Conservation (phyloP, 2,113 vertebrate species). For the Rhodinocichla rosea region DNA sequence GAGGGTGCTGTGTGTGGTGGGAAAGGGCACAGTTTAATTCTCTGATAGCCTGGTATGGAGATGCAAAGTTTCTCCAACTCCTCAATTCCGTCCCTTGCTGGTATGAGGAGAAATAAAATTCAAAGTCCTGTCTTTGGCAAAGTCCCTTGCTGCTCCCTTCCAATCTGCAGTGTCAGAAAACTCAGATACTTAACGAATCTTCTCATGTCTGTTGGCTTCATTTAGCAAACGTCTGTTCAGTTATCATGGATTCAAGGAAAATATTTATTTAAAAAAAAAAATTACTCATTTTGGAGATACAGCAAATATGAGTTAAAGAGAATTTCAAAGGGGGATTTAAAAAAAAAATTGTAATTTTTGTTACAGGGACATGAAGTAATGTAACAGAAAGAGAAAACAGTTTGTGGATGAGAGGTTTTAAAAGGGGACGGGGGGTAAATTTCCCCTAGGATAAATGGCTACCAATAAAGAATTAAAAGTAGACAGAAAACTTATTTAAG, state of each 20-base stretch:
- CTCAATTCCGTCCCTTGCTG: not conserved
- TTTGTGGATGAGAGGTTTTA: slow-evolving; percentile 14
- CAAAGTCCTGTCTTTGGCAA: slow-evolving; percentile 49
- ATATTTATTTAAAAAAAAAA: slow-evolving; percentile 36
- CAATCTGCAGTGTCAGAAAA: slow-evolving; percentile 68
- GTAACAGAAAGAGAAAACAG: not conserved
- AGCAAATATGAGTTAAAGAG: not conserved
- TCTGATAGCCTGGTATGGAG: not conserved
- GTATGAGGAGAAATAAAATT: not conserved
- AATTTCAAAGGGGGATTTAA: not conserved
- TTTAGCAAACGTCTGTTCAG: slow-evolving; percentile 61
- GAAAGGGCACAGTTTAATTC: not conserved
- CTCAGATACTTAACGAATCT: slow-evolving; percentile 50
- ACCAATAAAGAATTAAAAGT: not conserved
- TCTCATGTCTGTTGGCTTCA: slow-evolving; percentile 63
- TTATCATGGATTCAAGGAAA: slow-evolving; percentile 49
- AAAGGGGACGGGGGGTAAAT: not conserved
- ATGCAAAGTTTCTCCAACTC: not conserved
- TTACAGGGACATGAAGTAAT: not conserved
- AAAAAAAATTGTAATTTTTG: not conserved
- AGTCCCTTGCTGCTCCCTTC: slow-evolving; percentile 28
- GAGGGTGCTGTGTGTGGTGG: not conserved
- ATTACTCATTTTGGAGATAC: slow-evolving; percentile 1
- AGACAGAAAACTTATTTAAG: slow-evolving; percentile 1
- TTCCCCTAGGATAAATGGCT: not conserved